Evolutionary conservation across 2,888 invertebrate genomes (phyloP).

Genomic region (Diadegma fenestrale): DNA sequence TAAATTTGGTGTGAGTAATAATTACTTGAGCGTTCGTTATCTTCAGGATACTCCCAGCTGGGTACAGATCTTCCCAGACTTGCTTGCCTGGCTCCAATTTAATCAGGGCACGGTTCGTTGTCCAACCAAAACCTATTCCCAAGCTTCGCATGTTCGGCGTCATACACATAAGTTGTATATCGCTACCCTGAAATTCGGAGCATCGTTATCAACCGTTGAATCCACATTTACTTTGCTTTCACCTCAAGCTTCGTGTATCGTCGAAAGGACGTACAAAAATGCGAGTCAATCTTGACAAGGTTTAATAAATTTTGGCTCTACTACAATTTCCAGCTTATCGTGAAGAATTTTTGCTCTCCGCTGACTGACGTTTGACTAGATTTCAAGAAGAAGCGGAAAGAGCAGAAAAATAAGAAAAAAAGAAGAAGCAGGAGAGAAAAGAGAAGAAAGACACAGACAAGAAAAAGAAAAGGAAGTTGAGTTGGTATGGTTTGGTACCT

Average conservation of each 20-base stretch:
- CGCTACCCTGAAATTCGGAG: constrained; percentile 87
- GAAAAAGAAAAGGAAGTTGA: not conserved
- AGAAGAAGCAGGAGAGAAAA: not conserved
- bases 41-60: constrained; percentile 93
- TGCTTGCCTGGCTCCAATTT: constrained; percentile 91
- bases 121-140: constrained; percentile 93
- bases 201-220: not conserved
- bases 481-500: constrained; percentile 85
- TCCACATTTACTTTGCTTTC: not conserved
- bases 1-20: not conserved
- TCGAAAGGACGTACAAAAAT: not conserved
- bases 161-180: constrained; percentile 90
- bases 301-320: too few relatives aligned
- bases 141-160: constrained; percentile 87
- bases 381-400: too few relatives aligned
- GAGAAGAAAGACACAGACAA: not conserved
- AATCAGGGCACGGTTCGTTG: constrained; percentile 91
- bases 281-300: too few relatives aligned
- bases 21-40: constrained; percentile 91
- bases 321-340: too few relatives aligned
- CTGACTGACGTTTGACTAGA: too few relatives aligned
- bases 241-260: not conserved
- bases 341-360: too few relatives aligned
- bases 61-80: constrained; percentile 94
- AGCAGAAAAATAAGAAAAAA: not conserved